Base-by-base conservation (phyloP, 2,113 vertebrate species). In the Morone saxatilis region DNA sequence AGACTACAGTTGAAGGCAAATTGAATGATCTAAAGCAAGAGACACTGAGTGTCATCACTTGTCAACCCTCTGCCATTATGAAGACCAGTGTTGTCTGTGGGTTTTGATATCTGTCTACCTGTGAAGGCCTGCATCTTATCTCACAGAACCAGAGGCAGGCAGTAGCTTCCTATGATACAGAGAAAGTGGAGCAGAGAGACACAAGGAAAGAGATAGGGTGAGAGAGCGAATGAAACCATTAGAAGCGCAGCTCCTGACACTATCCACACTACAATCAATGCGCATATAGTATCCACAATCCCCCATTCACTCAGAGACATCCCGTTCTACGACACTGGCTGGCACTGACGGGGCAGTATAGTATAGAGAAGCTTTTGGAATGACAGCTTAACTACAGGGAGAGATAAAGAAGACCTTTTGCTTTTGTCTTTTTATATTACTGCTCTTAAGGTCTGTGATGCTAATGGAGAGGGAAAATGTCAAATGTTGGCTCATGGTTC, bases 261-360 rank as follows among this genome's bases (percentile, higher is more conserved):
- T 84, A 78, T 88, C 74, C 17, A 25, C 63, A 78, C 72, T 83
- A 62, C 79, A 91, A 81, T 94, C 87, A 89, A 65, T 87, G 76
- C 12, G 63, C 50, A 73, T 86, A 78, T 79, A 87, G 78, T 86
- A 78, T 48, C 78, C 71, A 61, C 85, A 83, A 87, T 71, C 75
- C 67, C 70, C 63, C 51, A 57, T 61, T 76, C 51, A 36, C 43
- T 70, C 76, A 17, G 54, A 83, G 51, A 56, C 77, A 72, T 80
- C 71, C 62, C 53, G 5, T 77, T 80, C 80, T 80, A 85, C 80
- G 80, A 50, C 59, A 77, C 43, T 17, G 67, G 16, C 74, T 51
- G 69, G 51, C 53, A 59, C 62, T 60, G 72, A 81, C 0, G 4
- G 65, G 76, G 67, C 54, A 74, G 66, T 67, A 50, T 65, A 85